Percentiles rank a stretch among this genome's conserved stretches.
These are phyloP conservation scores for Falco peregrinus DNA, from an alignment of 2,797 vertebrate genomes.

Conservation along the genomic window DNA sequence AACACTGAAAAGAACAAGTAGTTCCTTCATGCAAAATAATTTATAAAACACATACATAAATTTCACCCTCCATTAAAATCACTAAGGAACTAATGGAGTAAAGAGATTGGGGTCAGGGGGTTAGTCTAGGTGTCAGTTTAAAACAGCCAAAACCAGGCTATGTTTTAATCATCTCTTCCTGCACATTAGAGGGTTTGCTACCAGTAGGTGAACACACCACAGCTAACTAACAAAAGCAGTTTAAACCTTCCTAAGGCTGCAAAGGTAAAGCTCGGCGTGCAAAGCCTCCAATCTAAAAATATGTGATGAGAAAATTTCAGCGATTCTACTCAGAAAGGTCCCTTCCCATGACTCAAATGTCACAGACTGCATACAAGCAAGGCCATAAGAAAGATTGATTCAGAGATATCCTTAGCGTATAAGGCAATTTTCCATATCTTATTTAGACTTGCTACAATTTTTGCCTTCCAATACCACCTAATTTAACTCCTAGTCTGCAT, in stretches of 20 bases:
- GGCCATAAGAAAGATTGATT: background rate
- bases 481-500: background rate
- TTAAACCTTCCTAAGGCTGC: too few species aligned
- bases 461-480: background rate
- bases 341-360: background rate
- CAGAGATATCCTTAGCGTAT: background rate
- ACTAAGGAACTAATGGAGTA: too few species aligned
- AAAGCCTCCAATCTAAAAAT: too few species aligned
- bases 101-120: too few species aligned
- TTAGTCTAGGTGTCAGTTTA: too few species aligned
- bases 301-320: background rate
- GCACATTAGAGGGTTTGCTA: too few species aligned
- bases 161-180: too few species aligned
- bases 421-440: background rate
- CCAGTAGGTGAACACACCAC: too few species aligned
- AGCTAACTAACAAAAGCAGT: too few species aligned
- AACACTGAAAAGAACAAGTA: background rate
- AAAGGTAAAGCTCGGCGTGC: too few species aligned
- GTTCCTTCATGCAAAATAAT: background rate
- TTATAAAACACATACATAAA: background rate
- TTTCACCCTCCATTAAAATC: too few species aligned
- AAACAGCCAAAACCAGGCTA: too few species aligned
- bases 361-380: background rate
- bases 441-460: background rate
- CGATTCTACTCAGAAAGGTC: background rate